These are phyloP conservation scores for Eurosta solidaginis DNA, from an alignment of 1,140 invertebrate species.

Conservation along the genomic window DNA sequence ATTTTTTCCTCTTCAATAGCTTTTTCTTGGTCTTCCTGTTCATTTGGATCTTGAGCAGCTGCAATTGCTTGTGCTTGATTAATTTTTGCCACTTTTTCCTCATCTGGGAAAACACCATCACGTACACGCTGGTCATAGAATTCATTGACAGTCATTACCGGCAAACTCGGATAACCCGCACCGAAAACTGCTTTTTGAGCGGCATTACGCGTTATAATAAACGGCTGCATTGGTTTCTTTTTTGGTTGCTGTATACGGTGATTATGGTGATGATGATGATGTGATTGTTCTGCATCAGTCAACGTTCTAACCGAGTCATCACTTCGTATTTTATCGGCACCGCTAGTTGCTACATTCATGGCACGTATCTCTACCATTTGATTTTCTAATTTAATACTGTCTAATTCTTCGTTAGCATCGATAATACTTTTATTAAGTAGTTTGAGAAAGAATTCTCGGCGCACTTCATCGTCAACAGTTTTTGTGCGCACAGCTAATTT, in stretches of 20 bases:
- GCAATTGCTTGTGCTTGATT: conserved; percentile 53
- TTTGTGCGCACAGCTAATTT: conserved; percentile 68
- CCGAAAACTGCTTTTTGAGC: conserved; percentile 93
- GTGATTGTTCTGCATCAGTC: conserved; percentile 16
- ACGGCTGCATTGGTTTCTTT: conserved; percentile 75
- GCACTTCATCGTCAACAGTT: conserved; percentile 78
- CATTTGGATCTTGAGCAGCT: conserved; percentile 63
- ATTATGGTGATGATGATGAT: conserved; percentile 37
- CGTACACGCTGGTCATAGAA: conserved; percentile 89
- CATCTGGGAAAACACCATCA: conserved; percentile 72
- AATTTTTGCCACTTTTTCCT: conserved; percentile 50
- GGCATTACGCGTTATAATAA: conserved; percentile 89
- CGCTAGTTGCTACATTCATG: background rate
- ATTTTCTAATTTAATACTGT: conserved; percentile 73
- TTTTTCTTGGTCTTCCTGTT: conserved; percentile 67
- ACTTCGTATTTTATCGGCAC: conserved; percentile 45
- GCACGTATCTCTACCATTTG: conserved; percentile 72
- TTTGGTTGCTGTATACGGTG: conserved; percentile 38
- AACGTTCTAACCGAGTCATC: conserved; percentile 39
- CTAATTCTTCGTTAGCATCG: conserved; percentile 78
- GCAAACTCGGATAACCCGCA: conserved; percentile 90
- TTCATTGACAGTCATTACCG: conserved; percentile 90
- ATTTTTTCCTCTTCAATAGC: conserved; percentile 69
- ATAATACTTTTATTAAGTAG: conserved; percentile 77
- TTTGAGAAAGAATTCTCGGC: conserved; percentile 81